phyloP scores from a whole-genome alignment of 2,888 invertebrate species.

The Balanococcus diminutus region DNA sequence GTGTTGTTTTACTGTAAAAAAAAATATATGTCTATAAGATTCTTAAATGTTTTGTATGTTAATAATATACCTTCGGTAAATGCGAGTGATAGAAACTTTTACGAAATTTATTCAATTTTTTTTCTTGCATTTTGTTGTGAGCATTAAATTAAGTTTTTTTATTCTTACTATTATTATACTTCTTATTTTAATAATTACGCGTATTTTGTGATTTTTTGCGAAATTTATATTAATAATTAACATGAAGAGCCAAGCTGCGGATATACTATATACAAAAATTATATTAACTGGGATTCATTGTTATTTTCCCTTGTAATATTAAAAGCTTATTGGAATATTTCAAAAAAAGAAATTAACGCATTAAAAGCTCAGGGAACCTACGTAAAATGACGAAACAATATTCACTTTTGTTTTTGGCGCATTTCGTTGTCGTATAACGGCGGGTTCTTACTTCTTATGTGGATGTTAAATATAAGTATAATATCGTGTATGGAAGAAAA shows the following conservation, averaged over 20 bases:
- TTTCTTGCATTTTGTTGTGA: constrained; percentile 38
- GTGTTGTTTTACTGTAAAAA: neutral
- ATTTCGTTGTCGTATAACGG: neutral
- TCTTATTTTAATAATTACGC: neutral
- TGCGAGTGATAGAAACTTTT: constrained; percentile 30
- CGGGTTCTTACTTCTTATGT: neutral
- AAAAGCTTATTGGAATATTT: neutral
- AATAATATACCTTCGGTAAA: neutral
- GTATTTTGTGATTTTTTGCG: constrained; percentile 43
- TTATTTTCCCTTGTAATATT: neutral
- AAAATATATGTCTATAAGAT: neutral
- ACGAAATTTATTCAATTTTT: constrained; percentile 2
- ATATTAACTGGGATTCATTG: neutral
- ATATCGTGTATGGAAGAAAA: neutral
- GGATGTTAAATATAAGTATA: too few species aligned
- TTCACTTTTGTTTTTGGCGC: neutral
- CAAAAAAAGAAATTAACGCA: neutral
- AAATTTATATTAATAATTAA: constrained; percentile 34
- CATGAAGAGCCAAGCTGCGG: constrained; percentile 33
- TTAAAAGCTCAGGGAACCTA: constrained; percentile 15
- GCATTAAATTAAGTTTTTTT: constrained; percentile 1
- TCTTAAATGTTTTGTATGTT: neutral
- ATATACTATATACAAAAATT: constrained; percentile 33
- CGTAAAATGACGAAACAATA: neutral
- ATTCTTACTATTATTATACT: neutral